A percentile compares a stretch with the other conserved stretches of the same genome.
phyloP scores from a whole-genome alignment of 2,797 vertebrate species.

The Otolemur crassicaudatus region DNA sequence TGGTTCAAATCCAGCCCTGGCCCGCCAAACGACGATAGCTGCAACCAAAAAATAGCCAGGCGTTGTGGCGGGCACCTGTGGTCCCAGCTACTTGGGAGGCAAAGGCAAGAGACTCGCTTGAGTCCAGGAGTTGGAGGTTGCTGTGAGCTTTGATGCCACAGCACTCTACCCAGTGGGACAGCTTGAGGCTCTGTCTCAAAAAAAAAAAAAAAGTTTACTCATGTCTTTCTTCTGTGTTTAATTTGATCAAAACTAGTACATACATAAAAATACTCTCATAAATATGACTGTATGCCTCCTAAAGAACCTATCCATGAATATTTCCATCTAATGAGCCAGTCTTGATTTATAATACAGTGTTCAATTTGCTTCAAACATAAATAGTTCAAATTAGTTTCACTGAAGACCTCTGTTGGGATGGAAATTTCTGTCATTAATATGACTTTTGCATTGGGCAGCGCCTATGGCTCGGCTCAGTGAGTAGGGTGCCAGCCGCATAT shows the following conservation, averaged over 20 bases:
- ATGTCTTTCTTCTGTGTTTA: slow-evolving; percentile 46
- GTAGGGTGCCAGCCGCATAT: too few species aligned
- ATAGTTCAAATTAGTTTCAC: slow-evolving; percentile 34
- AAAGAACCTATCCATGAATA: slow-evolving; percentile 30
- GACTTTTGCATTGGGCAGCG: neutral
- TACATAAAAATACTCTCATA: neutral
- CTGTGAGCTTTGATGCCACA: too few species aligned
- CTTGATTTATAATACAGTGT: slow-evolving; percentile 21
- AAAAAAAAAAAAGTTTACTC: neutral
- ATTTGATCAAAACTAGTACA: slow-evolving; percentile 41
- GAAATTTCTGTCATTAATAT: slow-evolving; percentile 4
- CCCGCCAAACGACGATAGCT: too few species aligned
- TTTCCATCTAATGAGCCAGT: neutral
- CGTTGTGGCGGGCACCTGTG: too few species aligned
- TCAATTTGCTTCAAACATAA: slow-evolving; percentile 14
- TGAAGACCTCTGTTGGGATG: neutral
- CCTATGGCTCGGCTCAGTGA: too few species aligned
- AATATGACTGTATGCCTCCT: neutral
- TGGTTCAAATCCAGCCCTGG: too few species aligned
- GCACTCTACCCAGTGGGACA: too few species aligned
- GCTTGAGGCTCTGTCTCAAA: too few species aligned
- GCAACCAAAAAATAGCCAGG: too few species aligned
- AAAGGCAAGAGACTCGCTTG: too few species aligned
- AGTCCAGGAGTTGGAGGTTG: too few species aligned
- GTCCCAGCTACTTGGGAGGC: too few species aligned